A percentile compares a stretch with the other conserved stretches of the same genome.
These are phyloP conservation scores for Montipora capricornis DNA, from an alignment of 64 coral and sea anemone genomes.

Conservation along the genomic window DNA sequence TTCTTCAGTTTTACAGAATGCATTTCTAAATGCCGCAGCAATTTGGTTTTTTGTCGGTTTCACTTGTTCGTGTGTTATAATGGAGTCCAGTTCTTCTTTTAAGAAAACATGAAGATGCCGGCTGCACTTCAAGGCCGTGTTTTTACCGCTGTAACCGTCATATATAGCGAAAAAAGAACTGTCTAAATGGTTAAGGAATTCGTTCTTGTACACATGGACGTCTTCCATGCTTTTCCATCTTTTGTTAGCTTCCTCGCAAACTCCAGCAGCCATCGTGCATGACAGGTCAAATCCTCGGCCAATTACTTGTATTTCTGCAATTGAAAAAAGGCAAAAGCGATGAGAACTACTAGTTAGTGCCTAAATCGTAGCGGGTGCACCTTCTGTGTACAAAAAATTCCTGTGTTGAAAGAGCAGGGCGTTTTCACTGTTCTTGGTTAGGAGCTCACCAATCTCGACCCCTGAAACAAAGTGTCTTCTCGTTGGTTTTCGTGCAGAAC, in stretches of 20 bases:
- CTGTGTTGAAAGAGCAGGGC: no score
- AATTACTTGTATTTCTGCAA: conserved; percentile 26
- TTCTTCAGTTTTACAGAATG: conserved; percentile 71
- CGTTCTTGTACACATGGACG: conserved; percentile 67
- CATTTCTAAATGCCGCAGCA: conserved; percentile 64
- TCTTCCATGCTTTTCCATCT: conserved; percentile 97
- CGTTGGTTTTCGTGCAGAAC: no score
- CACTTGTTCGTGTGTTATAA: background rate
- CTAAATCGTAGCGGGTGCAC: no score
- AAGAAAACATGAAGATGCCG: conserved; percentile 78
- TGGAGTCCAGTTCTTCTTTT: conserved; percentile 59
- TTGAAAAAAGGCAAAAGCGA: background rate
- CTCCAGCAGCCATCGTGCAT: conserved; percentile 67
- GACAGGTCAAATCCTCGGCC: conserved; percentile 39
- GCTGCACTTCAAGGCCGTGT: conserved; percentile 78
- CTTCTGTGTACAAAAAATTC: background rate
- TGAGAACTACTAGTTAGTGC: no score
- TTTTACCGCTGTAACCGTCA: conserved; percentile 86
- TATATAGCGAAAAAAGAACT: conserved; percentile 88
- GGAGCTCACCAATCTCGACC: no score
- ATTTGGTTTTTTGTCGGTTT: conserved; percentile 52
- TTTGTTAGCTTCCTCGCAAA: conserved; percentile 85
- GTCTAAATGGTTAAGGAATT: conserved; percentile 65
- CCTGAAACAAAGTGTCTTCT: no score
- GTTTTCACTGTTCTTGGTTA: no score